Conservation (phyloP, 1,140 invertebrate genomes). For the Sycophaga agraensis region DNA sequence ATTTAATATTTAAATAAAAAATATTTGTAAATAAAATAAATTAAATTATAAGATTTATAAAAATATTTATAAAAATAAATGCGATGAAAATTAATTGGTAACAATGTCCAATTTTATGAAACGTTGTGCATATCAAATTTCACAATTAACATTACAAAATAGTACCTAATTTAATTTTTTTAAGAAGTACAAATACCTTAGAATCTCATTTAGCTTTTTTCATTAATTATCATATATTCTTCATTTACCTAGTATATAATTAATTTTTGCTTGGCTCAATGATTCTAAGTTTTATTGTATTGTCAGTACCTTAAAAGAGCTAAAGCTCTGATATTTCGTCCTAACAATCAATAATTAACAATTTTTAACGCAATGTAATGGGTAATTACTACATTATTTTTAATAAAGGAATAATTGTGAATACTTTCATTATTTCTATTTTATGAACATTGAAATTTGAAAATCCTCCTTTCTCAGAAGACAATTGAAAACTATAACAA, state of each 20-base stretch:
- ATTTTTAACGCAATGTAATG: slow-evolving; percentile 19
- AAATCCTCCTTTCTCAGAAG: not conserved
- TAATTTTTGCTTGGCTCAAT: too few relatives aligned
- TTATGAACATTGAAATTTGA: not conserved
- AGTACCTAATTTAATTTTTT: not conserved
- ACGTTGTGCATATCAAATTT: not conserved
- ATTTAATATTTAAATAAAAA: too few relatives aligned
- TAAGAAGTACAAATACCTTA: slow-evolving; percentile 13
- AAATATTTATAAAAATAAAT: slow-evolving; percentile 7
- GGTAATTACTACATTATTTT: slow-evolving; percentile 21
- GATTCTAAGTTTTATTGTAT: slow-evolving; percentile 12
- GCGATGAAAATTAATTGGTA: not conserved
- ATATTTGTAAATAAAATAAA: too few relatives aligned
- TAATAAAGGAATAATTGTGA: slow-evolving; percentile 25
- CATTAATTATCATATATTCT: too few relatives aligned
- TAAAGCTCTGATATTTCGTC: not conserved
- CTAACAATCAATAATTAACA: slow-evolving; percentile 9
- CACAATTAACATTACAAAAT: slow-evolving; percentile 18
- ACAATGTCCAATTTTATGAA: not conserved
- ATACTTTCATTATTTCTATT: not conserved
- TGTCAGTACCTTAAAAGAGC: slow-evolving; percentile 11
- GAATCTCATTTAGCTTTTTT: too few relatives aligned
- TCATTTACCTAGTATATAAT: too few relatives aligned
- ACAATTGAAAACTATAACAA: not conserved
- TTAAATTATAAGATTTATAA: slow-evolving; percentile 20